Conservation (phyloP, 2,888 invertebrate species). For the Nomada ruficornis region DNA sequence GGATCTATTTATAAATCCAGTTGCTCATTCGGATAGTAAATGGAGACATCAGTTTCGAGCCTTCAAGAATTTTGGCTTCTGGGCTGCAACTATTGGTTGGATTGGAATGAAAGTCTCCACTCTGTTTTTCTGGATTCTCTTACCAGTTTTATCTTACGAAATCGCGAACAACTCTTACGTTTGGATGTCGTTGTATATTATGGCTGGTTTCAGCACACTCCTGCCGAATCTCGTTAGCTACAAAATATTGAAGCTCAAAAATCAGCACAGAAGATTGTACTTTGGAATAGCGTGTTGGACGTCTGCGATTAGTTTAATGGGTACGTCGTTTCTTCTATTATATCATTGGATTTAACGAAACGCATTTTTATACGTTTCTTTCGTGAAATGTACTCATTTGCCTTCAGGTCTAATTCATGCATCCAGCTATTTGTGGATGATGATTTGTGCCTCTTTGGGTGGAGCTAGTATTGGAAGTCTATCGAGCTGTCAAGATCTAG, state of each 20-base stretch:
- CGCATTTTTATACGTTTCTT: neutral
- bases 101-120: constrained; percentile 62
- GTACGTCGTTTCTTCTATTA: constrained; percentile 37
- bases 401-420: constrained; percentile 47
- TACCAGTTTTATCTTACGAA: constrained; percentile 60
- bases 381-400: neutral
- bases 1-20: constrained; percentile 63
- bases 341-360: neutral
- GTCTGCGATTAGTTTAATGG: constrained; percentile 66
- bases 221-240: constrained; percentile 67
- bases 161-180: constrained; percentile 9
- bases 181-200: constrained; percentile 58
- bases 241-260: constrained; percentile 65
- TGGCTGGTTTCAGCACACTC: constrained; percentile 70
- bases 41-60: constrained; percentile 72
- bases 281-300: constrained; percentile 75
- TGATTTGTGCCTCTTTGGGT: constrained; percentile 66
- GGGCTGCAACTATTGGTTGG: constrained; percentile 69
- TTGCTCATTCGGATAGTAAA: constrained; percentile 9
- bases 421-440: constrained; percentile 48
- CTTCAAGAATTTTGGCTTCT: constrained; percentile 68
- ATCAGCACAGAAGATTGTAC: constrained; percentile 69
- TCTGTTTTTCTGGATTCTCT: constrained; percentile 70
- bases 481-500: constrained; percentile 69
- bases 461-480: constrained; percentile 69